These are phyloP conservation scores for Ophion obscuratus DNA, from an alignment of 2,888 invertebrate genomes.

Conservation along the genomic window DNA sequence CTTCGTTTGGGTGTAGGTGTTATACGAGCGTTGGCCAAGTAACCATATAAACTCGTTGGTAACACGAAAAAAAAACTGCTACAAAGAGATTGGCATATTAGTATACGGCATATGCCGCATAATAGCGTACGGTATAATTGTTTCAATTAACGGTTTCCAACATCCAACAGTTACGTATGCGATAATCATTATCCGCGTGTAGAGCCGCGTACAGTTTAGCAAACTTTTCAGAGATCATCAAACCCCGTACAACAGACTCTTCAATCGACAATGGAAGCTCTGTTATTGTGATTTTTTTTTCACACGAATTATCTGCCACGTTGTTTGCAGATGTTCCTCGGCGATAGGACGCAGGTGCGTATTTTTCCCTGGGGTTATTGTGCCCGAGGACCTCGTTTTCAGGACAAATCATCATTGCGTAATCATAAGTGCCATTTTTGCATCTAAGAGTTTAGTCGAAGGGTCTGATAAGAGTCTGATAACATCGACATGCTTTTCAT, in stretches of 20 bases:
- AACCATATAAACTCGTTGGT: conserved; percentile 43
- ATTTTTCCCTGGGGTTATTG: background rate
- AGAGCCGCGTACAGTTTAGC: background rate
- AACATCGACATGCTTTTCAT: too few relatives aligned
- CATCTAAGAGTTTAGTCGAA: too few relatives aligned
- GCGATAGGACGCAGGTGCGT: background rate
- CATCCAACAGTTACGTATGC: conserved; percentile 52
- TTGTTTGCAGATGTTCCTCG: background rate
- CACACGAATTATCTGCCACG: background rate
- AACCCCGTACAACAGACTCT: background rate
- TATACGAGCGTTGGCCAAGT: conserved; percentile 59
- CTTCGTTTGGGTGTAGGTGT: conserved; percentile 71
- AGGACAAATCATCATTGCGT: too few relatives aligned
- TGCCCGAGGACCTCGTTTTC: background rate
- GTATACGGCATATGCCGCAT: conserved; percentile 20
- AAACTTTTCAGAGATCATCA: conserved; percentile 6
- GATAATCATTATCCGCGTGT: conserved; percentile 24
- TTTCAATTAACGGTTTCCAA: conserved; percentile 55
- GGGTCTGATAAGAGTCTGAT: too few relatives aligned
- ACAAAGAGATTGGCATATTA: conserved; percentile 40
- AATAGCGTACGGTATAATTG: conserved; percentile 50
- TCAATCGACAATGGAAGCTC: conserved; percentile 9
- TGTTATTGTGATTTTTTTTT: conserved; percentile 6
- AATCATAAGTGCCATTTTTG: too few relatives aligned
- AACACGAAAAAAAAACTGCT: conserved; percentile 25